phyloP scores from a whole-genome alignment of 2,113 vertebrate species.

The Dendrocopos noguchii region DNA sequence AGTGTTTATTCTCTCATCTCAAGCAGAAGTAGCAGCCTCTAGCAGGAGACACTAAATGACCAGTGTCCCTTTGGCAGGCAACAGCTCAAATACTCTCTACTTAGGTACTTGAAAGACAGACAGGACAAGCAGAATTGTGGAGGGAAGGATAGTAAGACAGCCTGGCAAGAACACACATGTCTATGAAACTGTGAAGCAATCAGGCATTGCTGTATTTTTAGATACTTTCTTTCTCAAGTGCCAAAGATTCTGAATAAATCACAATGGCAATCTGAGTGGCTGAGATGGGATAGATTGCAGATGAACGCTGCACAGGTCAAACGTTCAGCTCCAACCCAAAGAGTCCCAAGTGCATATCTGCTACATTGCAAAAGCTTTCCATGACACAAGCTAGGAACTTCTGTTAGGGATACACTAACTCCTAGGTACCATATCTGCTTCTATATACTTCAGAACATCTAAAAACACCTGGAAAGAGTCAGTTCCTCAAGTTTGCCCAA shows the following conservation, averaged over 20 bases:
- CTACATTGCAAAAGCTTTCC: slow-evolving; percentile 32
- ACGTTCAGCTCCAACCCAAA: slow-evolving; percentile 36
- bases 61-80: not conserved
- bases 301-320: slow-evolving; percentile 1
- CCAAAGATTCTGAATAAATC: slow-evolving; percentile 45
- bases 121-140: not conserved
- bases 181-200: slow-evolving; percentile 29
- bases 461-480: not conserved
- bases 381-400: not conserved
- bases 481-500: not conserved
- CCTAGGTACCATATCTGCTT: not conserved
- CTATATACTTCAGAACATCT: not conserved
- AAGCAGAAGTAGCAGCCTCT: not conserved
- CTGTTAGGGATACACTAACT: not conserved
- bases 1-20: not conserved
- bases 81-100: not conserved
- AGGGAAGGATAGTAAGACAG: not conserved
- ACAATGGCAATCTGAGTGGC: slow-evolving; percentile 43
- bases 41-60: not conserved
- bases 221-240: slow-evolving; percentile 39
- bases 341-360: slow-evolving; percentile 1
- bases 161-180: not conserved
- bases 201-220: slow-evolving; percentile 34
- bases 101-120: not conserved
- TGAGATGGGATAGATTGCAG: slow-evolving; percentile 31